A percentile compares a stretch with the other conserved stretches of the same genome.
Conservation (phyloP, 2,797 vertebrate genomes). For the Trichosurus vulpecula region DNA sequence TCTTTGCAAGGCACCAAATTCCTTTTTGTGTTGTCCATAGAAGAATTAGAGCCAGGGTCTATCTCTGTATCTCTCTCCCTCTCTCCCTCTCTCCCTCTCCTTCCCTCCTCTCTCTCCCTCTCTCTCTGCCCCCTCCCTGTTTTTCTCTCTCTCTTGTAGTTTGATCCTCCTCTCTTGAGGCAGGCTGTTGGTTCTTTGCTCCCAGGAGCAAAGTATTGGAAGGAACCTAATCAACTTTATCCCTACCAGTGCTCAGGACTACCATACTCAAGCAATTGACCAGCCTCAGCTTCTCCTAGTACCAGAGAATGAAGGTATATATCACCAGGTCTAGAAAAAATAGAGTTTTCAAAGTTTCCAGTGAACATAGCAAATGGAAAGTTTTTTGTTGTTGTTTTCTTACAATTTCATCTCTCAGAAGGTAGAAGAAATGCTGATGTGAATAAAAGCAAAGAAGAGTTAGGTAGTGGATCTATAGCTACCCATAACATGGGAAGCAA, state of each 20-base stretch:
- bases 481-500: not conserved
- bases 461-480: not conserved
- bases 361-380: not conserved
- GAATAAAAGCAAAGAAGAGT: not conserved
- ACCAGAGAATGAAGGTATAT: not conserved
- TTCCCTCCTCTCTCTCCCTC: no score
- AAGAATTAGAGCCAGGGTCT: no score
- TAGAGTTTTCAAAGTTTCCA: not conserved
- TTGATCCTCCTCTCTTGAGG: not conserved
- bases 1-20: not conserved
- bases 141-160: not conserved
- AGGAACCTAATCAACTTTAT: not conserved
- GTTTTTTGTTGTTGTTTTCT: not conserved
- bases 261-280: not conserved
- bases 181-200: not conserved
- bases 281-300: not conserved
- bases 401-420: not conserved
- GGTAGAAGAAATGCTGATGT: not conserved
- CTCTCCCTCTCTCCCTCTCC: no score
- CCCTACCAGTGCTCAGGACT: not conserved
- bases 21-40: not conserved
- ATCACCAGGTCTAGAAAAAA: not conserved
- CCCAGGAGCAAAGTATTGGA: not conserved
- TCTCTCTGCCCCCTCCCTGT: not conserved
- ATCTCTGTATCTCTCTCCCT: no score